phyloP scores from a whole-genome alignment of 2,797 vertebrate genomes.

The Syndactyla subalaris region DNA sequence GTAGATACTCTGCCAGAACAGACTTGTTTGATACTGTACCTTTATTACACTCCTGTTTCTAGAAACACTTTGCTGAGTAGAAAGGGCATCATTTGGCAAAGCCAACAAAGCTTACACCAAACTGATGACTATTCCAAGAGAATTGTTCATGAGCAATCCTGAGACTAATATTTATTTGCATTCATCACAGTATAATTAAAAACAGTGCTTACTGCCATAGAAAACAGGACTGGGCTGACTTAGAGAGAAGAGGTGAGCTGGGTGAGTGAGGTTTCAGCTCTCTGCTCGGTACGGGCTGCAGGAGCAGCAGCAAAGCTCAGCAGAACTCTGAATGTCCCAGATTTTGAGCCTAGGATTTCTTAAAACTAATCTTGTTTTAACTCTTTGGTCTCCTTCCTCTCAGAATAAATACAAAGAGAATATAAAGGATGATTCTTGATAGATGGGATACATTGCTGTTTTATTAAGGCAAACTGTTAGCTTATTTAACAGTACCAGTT shows the following conservation, averaged over 20 bases:
- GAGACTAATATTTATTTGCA: slow-evolving; percentile 24
- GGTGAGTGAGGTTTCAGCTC: background rate
- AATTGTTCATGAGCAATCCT: slow-evolving; percentile 1
- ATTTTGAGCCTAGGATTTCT: background rate
- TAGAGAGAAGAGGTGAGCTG: background rate
- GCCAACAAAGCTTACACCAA: slow-evolving; percentile 35
- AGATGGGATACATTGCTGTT: rapidly evolving
- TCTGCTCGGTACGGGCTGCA: background rate
- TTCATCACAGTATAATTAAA: slow-evolving; percentile 45
- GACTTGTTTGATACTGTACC: slow-evolving; percentile 38
- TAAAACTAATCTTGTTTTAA: background rate
- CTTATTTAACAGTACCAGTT: background rate
- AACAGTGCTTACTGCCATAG: background rate
- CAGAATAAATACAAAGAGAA: background rate
- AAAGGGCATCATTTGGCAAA: slow-evolving; percentile 30
- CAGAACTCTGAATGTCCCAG: background rate
- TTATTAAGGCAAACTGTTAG: background rate
- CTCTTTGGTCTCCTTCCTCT: background rate
- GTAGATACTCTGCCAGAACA: slow-evolving; percentile 35
- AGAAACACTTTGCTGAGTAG: slow-evolving; percentile 4
- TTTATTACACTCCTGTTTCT: background rate
- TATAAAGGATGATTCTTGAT: background rate
- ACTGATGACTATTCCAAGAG: background rate
- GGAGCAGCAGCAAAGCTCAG: background rate
- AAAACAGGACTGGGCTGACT: background rate